phyloP scores from a whole-genome alignment of 1,140 invertebrate species.

The Drosophila ambigua region DNA sequence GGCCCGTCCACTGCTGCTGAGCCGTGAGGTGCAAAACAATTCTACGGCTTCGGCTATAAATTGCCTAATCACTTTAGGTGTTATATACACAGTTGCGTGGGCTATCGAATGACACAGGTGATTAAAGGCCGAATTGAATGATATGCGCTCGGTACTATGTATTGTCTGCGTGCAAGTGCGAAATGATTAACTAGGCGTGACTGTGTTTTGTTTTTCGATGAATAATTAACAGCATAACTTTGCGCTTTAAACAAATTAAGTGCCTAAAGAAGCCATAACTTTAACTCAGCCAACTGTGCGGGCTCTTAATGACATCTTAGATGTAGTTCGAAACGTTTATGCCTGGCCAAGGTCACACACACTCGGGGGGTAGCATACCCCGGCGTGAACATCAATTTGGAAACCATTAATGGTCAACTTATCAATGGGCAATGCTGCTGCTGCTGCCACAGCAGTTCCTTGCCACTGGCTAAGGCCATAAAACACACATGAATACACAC shows the following conservation, averaged over 20 bases:
- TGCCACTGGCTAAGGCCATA: constrained; percentile 31
- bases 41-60: constrained; percentile 52
- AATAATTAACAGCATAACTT: constrained; percentile 29
- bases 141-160: not conserved
- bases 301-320: constrained; percentile 12
- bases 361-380: not conserved
- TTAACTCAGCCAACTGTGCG: not conserved
- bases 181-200: constrained; percentile 37
- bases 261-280: not conserved
- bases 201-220: constrained; percentile 7
- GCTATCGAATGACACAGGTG: constrained; percentile 54
- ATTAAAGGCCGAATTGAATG: constrained; percentile 44
- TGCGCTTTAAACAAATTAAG: too few species aligned
- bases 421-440: constrained; percentile 22
- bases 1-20: too few species aligned
- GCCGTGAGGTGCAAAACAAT: constrained; percentile 60
- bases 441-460: not conserved
- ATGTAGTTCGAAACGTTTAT: constrained; percentile 1
- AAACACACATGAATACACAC: constrained; percentile 28
- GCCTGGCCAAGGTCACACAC: not conserved
- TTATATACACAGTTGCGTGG: constrained; percentile 18
- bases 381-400: constrained; percentile 47
- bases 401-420: constrained; percentile 57
- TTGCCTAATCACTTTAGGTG: constrained; percentile 60
- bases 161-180: constrained; percentile 38